Percentiles rank a stretch among this genome's conserved stretches.
These are phyloP conservation scores for Tetanocera ferruginea DNA, from an alignment of 2,888 invertebrate species.

Conservation along the genomic window DNA sequence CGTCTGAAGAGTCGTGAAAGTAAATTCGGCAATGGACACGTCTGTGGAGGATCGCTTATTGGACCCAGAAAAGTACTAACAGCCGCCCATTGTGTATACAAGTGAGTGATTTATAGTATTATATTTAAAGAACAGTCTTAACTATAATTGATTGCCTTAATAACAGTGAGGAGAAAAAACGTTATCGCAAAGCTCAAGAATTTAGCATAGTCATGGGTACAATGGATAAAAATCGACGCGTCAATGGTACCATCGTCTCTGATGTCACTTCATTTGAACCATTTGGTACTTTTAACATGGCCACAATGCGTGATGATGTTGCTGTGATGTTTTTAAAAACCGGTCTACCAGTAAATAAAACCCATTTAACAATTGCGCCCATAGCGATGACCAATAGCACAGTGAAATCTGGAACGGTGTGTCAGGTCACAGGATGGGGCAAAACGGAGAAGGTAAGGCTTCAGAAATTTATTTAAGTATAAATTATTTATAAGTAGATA, in stretches of 20 bases:
- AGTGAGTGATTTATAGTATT: conserved; percentile 55
- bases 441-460: conserved; percentile 57
- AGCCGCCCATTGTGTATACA: conserved; percentile 66
- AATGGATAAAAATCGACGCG: conserved; percentile 59
- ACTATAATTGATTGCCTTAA: neutral
- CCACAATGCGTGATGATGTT: conserved; percentile 64
- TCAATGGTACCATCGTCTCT: conserved; percentile 60
- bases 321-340: conserved; percentile 61
- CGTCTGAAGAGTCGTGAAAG: conserved; percentile 57
- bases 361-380: conserved; percentile 56
- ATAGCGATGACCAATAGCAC: conserved; percentile 53
- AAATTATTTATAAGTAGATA: too few species aligned
- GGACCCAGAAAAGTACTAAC: conserved; percentile 63
- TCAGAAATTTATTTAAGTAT: too few species aligned
- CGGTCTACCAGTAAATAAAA: conserved; percentile 53
- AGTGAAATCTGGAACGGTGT: conserved; percentile 53
- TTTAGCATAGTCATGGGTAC: conserved; percentile 66
- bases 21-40: conserved; percentile 63
- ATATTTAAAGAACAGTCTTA: neutral
- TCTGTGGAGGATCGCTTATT: conserved; percentile 65
- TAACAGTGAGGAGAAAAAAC: conserved; percentile 54
- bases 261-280: conserved; percentile 59
- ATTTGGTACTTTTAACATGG: conserved; percentile 59
- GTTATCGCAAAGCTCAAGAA: conserved; percentile 61
- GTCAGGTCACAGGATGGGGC: conserved; percentile 67